A percentile compares a stretch with the other conserved stretches of the same genome.
Evolutionary conservation across 2,113 vertebrate genomes (phyloP).

Genomic region (Grammomys surdaster): DNA sequence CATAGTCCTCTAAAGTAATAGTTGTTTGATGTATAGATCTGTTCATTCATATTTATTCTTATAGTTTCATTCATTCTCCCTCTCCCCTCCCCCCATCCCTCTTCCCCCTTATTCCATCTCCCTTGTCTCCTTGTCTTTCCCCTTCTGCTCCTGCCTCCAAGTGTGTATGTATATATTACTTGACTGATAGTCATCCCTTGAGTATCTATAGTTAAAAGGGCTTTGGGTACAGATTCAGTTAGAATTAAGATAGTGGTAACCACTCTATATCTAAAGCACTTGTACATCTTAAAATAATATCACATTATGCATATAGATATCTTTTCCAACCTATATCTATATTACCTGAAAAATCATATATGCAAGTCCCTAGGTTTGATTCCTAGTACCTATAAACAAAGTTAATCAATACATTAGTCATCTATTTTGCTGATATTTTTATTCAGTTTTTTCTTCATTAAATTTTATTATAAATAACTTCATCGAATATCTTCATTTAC

Average conservation of each 20-base stretch:
- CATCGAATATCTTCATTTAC: slow-evolving; percentile 8
- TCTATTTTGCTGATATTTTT: slow-evolving; percentile 36
- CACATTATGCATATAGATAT: neutral
- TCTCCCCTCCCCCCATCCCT: fast-evolving
- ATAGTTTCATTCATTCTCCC: too few relatives aligned
- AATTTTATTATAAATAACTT: slow-evolving; percentile 39
- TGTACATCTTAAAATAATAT: neutral
- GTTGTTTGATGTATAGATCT: neutral
- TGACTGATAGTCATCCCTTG: slow-evolving; percentile 30
- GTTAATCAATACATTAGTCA: neutral
- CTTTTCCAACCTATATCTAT: slow-evolving; percentile 57
- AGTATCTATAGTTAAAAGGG: neutral
- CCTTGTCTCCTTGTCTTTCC: too few relatives aligned
- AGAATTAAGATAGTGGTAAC: slow-evolving; percentile 27
- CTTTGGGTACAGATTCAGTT: slow-evolving; percentile 24
- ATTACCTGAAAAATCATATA: slow-evolving; percentile 41
- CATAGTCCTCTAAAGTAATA: slow-evolving; percentile 5
- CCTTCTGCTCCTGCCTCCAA: neutral
- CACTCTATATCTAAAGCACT: slow-evolving; percentile 6
- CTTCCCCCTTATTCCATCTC: fast-evolving
- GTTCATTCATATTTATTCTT: neutral
- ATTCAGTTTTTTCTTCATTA: slow-evolving; percentile 58
- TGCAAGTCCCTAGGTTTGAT: neutral
- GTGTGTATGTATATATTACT: neutral
- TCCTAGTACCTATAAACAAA: neutral